Conservation (phyloP, 2,797 vertebrate species). For the Synanceia verrucosa region DNA sequence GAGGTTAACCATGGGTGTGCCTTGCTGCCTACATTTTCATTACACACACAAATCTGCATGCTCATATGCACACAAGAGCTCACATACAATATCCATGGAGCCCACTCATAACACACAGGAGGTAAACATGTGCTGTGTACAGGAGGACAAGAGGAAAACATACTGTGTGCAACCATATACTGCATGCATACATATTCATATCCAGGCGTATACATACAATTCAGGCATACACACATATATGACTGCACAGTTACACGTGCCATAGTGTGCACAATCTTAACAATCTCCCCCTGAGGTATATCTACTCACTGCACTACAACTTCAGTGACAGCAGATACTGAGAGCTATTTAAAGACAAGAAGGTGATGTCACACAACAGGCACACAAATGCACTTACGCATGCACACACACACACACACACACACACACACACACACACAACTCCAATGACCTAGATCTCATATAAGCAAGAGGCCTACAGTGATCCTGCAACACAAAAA, state of each 20-base stretch:
- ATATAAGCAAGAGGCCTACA: conserved; percentile 57
- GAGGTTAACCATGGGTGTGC: conserved; percentile 82
- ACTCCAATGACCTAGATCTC: conserved; percentile 76
- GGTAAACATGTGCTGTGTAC: conserved; percentile 2
- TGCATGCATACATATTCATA: neutral
- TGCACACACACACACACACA: conserved; percentile 16
- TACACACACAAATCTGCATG: conserved; percentile 27
- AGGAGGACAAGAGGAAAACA: neutral
- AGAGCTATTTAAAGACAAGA: conserved; percentile 71
- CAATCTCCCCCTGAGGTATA: conserved; percentile 28
- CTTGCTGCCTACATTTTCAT: conserved; percentile 58
- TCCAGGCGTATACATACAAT: neutral
- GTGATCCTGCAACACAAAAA: conserved; percentile 65
- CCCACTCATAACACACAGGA: conserved; percentile 15
- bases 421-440: conserved; percentile 19
- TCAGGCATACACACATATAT: conserved; percentile 5
- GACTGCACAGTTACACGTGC: neutral
- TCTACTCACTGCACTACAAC: conserved; percentile 50
- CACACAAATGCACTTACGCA: conserved; percentile 5
- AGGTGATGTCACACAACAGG: conserved; percentile 64
- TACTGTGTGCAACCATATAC: conserved; percentile 1
- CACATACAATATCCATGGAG: neutral
- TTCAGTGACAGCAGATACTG: conserved; percentile 63
- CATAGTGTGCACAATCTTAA: neutral
- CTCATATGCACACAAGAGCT: conserved; percentile 4